phyloP scores from a whole-genome alignment of 2,797 vertebrate genomes.

The Acrossocheilus fasciatus region DNA sequence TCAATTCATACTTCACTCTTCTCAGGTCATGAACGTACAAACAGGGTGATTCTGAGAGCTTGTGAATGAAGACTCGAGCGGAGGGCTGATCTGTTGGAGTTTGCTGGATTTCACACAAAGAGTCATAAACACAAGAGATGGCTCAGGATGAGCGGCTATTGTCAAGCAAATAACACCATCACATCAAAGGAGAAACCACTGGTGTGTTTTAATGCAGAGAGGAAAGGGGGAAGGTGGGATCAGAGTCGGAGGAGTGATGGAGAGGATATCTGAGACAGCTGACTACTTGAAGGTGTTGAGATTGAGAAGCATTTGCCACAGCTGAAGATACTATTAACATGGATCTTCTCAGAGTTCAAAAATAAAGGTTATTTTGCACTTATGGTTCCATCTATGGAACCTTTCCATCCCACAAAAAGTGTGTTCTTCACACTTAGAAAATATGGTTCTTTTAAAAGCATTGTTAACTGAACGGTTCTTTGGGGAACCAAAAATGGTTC shows the following conservation, averaged over 20 bases:
- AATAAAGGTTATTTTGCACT: neutral
- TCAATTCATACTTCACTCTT: slow-evolving; percentile 23
- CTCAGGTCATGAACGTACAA: slow-evolving; percentile 68
- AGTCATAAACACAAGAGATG: slow-evolving; percentile 69
- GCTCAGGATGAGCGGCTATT: slow-evolving; percentile 58
- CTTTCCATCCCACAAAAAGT: neutral
- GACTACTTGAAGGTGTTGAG: neutral
- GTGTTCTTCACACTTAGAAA: neutral
- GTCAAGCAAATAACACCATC: slow-evolving; percentile 64
- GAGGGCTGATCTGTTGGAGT: slow-evolving; percentile 62
- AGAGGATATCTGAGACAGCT: slow-evolving; percentile 5
- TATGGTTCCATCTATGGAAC: neutral
- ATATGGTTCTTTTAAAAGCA: neutral
- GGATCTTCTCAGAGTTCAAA: neutral
- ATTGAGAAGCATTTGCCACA: slow-evolving; percentile 7
- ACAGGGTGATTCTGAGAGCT: slow-evolving; percentile 37
- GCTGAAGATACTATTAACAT: neutral
- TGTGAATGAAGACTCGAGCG: slow-evolving; percentile 56
- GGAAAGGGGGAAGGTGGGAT: slow-evolving; percentile 13
- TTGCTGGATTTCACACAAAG: slow-evolving; percentile 65
- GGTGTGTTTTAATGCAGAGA: slow-evolving; percentile 60
- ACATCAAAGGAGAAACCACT: slow-evolving; percentile 56
- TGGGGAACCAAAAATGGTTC: too few species aligned
- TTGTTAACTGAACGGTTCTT: too few species aligned
- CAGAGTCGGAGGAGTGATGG: slow-evolving; percentile 4